Base-by-base conservation (phyloP, 2,797 vertebrate species). In the Danio jaintianensis region DNA sequence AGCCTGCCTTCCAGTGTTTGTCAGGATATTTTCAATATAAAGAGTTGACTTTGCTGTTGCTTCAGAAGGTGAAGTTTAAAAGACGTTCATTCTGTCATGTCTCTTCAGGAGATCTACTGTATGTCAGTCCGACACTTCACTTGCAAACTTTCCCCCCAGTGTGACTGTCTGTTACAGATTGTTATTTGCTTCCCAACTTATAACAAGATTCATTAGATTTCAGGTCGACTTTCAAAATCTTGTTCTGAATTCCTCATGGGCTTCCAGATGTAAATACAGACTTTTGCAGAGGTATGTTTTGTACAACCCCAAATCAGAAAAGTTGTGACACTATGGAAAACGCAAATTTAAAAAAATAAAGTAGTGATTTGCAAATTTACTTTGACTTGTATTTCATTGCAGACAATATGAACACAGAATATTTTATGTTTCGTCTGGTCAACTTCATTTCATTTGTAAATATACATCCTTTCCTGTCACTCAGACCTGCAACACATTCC, bases 121-220 rank as follows among this genome's bases (percentile, higher is more conserved):
- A 59, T 78, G 53, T 69, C 75, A 78, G 43, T 48, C 18, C 22
- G n/a, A 47, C 15, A 42, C 18, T 56, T 22, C 53, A 40, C 45
- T 29, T 48, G 45, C 42, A 78, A 69, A 29, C n/a, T 61, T 69
- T 78, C 36, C 29, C 59, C 22, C n/a, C 53, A 47, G 10, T 48
- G 3, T 29, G 29, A 29, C 47, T 78, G 29, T 48, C 53, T 78
- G 52, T 68, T 50, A 29, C 22, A 69, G 43, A 61, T 78, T 40
- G 45, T 59, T 59, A 48, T 69, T 61, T 78, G 36, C 58, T 40
- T 69, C 22, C 7, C 55, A 40, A 59, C 55, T 69, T 40, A 40
- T 48, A 78, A 78, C 53, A 58, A 78, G 76, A 29, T 78, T 59
- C 53, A 42, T 77, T 67, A 67, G 18, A 66, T 36, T 67, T 67